These are phyloP conservation scores for Anas georgica DNA, from an alignment of 2,797 vertebrate genomes.

Conservation along the genomic window DNA sequence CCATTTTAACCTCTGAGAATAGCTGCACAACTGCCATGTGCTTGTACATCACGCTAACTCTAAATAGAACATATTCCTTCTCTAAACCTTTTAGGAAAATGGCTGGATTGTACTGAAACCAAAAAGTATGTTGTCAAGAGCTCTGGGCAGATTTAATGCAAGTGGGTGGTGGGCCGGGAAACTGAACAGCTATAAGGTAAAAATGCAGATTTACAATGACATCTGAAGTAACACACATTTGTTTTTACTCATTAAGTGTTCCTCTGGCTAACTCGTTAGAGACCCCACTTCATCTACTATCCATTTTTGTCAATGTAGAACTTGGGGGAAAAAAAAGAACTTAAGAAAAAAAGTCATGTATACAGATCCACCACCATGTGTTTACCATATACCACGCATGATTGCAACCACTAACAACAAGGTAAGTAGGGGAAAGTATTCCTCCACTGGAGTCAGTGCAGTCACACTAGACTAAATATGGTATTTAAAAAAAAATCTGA, in stretches of 20 bases:
- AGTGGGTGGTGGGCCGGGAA: background rate
- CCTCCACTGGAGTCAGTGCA: conserved; percentile 29
- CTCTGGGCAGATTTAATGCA: background rate
- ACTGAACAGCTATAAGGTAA: background rate
- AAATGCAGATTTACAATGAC: background rate
- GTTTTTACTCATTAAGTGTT: conserved; percentile 45
- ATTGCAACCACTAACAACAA: conserved; percentile 29
- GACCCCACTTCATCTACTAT: conserved; percentile 52
- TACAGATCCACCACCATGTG: conserved; percentile 16
- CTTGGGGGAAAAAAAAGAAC: background rate
- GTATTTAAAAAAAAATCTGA: conserved; percentile 39
- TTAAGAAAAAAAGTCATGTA: background rate
- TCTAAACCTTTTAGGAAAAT: conserved; percentile 63
- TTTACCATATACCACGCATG: conserved; percentile 32
- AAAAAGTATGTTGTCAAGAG: conserved; percentile 32
- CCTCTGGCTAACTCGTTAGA: conserved; percentile 41
- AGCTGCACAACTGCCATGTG: conserved; percentile 62
- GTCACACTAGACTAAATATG: conserved; percentile 28
- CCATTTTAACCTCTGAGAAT: conserved; percentile 46
- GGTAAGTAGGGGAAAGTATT: conserved; percentile 32
- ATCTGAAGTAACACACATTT: conserved; percentile 8
- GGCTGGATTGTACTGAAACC: conserved; percentile 26
- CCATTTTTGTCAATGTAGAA: conserved; percentile 6
- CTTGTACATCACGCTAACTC: conserved; percentile 53
- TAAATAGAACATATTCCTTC: conserved; percentile 62